These are phyloP conservation scores for Tetramorium alpestre DNA, from an alignment of 1,140 invertebrate species.

Conservation along the genomic window DNA sequence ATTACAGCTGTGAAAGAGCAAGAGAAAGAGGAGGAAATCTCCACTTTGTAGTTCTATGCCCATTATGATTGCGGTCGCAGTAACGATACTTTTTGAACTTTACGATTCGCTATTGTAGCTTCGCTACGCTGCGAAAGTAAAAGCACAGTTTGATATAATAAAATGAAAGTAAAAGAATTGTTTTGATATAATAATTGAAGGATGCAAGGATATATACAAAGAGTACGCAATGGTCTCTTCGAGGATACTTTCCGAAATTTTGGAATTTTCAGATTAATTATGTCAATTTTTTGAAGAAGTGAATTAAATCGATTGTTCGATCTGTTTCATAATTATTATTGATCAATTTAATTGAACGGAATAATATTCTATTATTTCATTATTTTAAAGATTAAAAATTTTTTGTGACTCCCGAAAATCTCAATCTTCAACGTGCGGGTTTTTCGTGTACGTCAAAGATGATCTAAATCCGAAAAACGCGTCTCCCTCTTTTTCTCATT, in stretches of 20 bases:
- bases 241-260: not conserved
- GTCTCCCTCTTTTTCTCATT: not conserved
- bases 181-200: not conserved
- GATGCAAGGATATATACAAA: too few species aligned
- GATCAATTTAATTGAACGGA: not conserved
- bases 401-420: not conserved
- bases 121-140: not conserved
- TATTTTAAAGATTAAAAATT: not conserved
- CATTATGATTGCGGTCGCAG: not conserved
- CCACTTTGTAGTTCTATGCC: not conserved
- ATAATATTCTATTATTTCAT: not conserved
- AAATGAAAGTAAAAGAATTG: not conserved
- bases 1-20: not conserved
- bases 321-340: not conserved
- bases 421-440: not conserved
- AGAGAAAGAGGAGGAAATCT: not conserved
- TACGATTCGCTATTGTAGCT: not conserved
- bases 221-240: not conserved
- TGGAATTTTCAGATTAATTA: not conserved
- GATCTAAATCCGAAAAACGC: conserved; percentile 11
- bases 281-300: not conserved
- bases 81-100: not conserved
- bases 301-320: not conserved
- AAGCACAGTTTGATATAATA: too few species aligned
- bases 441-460: not conserved